Evolutionary conservation across 2,888 invertebrate genomes (phyloP), one percentile per base, ranked within the genome.

Genomic region (Syritta pipiens): DNA sequence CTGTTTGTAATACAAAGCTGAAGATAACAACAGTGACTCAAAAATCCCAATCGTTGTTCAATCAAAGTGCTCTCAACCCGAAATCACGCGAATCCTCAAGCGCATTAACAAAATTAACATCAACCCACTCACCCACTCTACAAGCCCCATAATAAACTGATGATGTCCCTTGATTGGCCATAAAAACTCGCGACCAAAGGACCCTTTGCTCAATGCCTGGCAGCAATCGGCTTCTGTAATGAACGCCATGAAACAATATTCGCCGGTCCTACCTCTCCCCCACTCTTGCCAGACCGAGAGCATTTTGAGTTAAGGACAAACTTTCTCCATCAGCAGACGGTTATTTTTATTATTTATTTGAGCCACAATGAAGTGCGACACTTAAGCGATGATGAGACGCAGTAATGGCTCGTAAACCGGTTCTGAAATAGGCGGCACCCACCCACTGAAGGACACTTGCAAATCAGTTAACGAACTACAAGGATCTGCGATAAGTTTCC

Each of bases 381-480:
- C 42, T 42, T 42, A 42, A 42, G 2, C n/a, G 6, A 22, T 42
- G 10, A 42, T 42, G 42, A 42, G 42, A 10, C 22, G 22, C 1
- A 20, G 19, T 42, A 20, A 42, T n/a, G 42, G 5, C 10, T 42
- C 42, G 20, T 22, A 20, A 42, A 42, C 19, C 22, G 4, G 1
- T n/a, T 1, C 20, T n/a, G n/a, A 20, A 42, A 20, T 10, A 42
- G 9, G 22, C n/a, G 22, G 10, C 17, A 3, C 10, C 20, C 19
- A 20, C 19, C n/a, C n/a, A 22, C 22, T 10, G 20, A 20, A 42
- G 42, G 42, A 10, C 42, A 20, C 42, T 42, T 20, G 20, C 20
- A 10, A 42, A 42, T 42, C 42, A 42, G 10, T 42, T 42, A 40
- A 40, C 6, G 42, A 42, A 42, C n/a, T n/a, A n/a, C n/a, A n/a